phyloP scores from a whole-genome alignment of 2,113 vertebrate genomes.

The Psephotus haematonotus region DNA sequence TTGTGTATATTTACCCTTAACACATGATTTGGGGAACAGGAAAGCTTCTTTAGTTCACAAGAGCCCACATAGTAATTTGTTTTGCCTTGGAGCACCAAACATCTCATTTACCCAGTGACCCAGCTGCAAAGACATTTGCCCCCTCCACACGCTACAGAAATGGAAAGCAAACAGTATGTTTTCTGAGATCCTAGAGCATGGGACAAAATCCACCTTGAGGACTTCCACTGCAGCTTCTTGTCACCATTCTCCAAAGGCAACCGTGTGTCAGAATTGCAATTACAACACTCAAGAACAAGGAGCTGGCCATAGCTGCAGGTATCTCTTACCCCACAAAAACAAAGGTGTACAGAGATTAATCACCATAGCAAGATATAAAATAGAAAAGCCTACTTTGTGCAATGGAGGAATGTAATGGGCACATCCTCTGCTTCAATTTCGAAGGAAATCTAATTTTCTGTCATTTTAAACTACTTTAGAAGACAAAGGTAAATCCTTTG shows the following conservation, averaged over 20 bases:
- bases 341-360: neutral
- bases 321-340: neutral
- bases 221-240: neutral
- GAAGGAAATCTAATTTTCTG: conserved; percentile 12
- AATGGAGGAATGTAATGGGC: neutral
- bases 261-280: neutral
- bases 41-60: neutral
- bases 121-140: neutral
- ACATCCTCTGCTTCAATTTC: neutral
- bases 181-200: neutral
- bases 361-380: neutral
- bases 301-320: neutral
- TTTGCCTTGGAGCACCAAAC: neutral
- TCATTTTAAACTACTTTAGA: neutral
- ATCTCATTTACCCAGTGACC: neutral
- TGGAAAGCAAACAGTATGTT: neutral
- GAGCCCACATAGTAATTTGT: rapidly evolving
- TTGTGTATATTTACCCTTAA: neutral
- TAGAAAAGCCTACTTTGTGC: neutral
- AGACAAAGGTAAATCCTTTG: neutral
- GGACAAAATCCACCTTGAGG: neutral
- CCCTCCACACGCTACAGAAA: neutral
- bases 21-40: neutral
- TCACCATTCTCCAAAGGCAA: neutral
- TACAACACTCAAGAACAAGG: neutral